Conservation (phyloP, 2,888 invertebrate species). For the Stenotaenia linearis region DNA sequence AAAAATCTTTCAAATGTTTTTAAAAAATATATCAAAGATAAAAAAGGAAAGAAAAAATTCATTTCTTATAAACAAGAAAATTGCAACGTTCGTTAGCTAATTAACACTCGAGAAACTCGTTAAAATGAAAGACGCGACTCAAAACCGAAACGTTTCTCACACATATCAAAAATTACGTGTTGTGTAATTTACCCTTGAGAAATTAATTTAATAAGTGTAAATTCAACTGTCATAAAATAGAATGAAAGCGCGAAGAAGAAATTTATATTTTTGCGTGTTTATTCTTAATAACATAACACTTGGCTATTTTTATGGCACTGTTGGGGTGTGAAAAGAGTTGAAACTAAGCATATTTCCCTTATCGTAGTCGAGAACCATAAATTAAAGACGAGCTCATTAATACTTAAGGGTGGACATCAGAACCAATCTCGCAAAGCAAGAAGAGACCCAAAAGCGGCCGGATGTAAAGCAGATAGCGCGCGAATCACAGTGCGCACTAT, state of each 20-base stretch:
- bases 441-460: slow-evolving; percentile 10
- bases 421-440: slow-evolving; percentile 15
- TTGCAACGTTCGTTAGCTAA: slow-evolving; percentile 1
- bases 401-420: slow-evolving; percentile 10
- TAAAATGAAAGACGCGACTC: neutral
- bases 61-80: slow-evolving; percentile 3
- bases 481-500: neutral
- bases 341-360: neutral
- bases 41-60: neutral
- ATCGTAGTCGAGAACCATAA: neutral
- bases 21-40: neutral
- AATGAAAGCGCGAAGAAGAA: neutral
- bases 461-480: slow-evolving; percentile 10
- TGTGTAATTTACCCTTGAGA: neutral
- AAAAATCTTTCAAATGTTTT: neutral
- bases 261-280: neutral
- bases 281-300: neutral
- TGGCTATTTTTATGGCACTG: neutral
- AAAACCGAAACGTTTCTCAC: slow-evolving; percentile 9
- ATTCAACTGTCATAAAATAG: slow-evolving; percentile 8
- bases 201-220: slow-evolving; percentile 17
- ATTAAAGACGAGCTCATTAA: slow-evolving; percentile 21
- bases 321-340: neutral
- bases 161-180: neutral
- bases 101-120: slow-evolving; percentile 5